These are phyloP conservation scores for Boloria euphrosyne DNA, from an alignment of 2,888 invertebrate genomes.

Conservation along the genomic window DNA sequence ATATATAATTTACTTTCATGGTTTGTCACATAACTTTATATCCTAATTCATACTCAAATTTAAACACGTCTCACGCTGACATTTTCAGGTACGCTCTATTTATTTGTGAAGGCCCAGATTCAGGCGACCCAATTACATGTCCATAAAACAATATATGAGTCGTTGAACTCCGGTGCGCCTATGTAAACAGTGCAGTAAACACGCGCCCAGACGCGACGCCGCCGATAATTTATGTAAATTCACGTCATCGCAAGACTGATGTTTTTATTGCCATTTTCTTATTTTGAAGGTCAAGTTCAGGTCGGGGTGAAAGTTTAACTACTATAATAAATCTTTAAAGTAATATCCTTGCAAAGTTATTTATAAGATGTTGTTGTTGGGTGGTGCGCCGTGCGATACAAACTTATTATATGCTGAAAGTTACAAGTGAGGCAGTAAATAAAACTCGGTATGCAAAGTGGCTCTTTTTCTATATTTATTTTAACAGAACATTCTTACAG, in stretches of 20 bases:
- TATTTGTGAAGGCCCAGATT: constrained; percentile 65
- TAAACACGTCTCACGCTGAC: constrained; percentile 6
- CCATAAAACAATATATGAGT: constrained; percentile 78
- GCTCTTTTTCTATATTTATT: not conserved
- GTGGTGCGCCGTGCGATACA: not conserved
- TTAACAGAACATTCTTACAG: not conserved
- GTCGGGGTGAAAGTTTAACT: constrained; percentile 65
- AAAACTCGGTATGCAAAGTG: no score
- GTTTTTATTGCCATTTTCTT: constrained; percentile 74
- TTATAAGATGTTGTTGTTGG: constrained; percentile 6
- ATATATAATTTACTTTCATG: no score
- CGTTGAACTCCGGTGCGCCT: constrained; percentile 73
- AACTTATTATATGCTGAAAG: not conserved
- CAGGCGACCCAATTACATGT: constrained; percentile 76
- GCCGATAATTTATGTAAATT: constrained; percentile 81
- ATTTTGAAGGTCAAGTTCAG: constrained; percentile 80
- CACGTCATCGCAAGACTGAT: constrained; percentile 77
- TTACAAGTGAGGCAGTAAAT: not conserved
- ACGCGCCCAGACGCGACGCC: constrained; percentile 65
- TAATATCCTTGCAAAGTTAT: constrained; percentile 29
- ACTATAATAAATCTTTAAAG: constrained; percentile 54
- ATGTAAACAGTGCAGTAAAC: constrained; percentile 77
- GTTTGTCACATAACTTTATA: no score
- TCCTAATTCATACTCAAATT: not conserved
- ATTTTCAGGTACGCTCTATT: constrained; percentile 48